Conservation (phyloP, 1,140 invertebrate species). For the Cydia strobilella region DNA sequence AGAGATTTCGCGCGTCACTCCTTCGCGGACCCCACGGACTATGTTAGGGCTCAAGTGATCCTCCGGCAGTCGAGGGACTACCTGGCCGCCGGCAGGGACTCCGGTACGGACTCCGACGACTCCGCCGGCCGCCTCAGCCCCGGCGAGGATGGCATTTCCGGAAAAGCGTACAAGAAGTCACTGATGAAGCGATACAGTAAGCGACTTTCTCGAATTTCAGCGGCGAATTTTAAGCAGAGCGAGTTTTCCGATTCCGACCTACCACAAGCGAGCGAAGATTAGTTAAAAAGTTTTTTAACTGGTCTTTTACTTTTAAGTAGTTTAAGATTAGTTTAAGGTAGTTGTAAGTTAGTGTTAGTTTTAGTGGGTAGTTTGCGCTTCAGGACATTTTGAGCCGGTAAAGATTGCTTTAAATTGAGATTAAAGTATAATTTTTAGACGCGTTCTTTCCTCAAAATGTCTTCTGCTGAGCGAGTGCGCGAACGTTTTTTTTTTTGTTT, state of each 20-base stretch:
- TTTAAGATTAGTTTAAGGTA: constrained; percentile 14
- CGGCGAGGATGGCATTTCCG: constrained; percentile 80
- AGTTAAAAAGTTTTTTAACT: constrained; percentile 8
- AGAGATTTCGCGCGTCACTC: constrained; percentile 74
- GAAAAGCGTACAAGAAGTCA: constrained; percentile 93
- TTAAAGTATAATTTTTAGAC: not conserved
- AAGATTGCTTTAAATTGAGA: not conserved
- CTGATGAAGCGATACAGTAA: constrained; percentile 95
- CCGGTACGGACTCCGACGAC: constrained; percentile 88
- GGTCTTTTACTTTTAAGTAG: constrained; percentile 26
- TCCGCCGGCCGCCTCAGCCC: constrained; percentile 83
- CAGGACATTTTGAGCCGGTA: constrained; percentile 6
- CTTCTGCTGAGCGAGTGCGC: not conserved
- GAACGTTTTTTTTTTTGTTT: not conserved
- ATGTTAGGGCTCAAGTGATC: constrained; percentile 72
- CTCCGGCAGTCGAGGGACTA: constrained; percentile 81
- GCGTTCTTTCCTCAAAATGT: constrained; percentile 8
- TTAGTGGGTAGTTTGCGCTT: not conserved
- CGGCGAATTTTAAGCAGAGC: constrained; percentile 11
- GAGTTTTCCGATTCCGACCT: constrained; percentile 23
- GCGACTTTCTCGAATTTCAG: constrained; percentile 67
- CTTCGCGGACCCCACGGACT: constrained; percentile 71
- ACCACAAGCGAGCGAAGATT: constrained; percentile 25
- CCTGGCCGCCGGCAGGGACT: constrained; percentile 82
- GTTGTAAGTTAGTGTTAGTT: constrained; percentile 6